A percentile compares a stretch with the other conserved stretches of the same genome.
Evolutionary conservation across 1,140 invertebrate genomes (phyloP).

Genomic region (Diorhabda sublineata): DNA sequence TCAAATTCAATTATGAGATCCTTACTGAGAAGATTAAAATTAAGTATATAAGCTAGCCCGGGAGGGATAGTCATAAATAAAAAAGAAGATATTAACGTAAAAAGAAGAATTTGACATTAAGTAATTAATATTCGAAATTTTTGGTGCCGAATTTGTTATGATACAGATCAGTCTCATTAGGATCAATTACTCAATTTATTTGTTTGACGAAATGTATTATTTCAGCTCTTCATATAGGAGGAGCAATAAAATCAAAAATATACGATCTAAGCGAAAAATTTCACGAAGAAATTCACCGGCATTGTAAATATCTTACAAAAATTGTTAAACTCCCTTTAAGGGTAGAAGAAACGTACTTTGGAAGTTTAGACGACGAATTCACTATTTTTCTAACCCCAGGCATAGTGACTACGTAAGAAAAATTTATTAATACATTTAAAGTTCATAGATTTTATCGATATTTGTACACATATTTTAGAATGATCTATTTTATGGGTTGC

Average conservation of each 20-base stretch:
- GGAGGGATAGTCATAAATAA: too few relatives aligned
- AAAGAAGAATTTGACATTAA: too few relatives aligned
- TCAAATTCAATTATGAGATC: too few relatives aligned
- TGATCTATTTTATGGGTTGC: conserved; percentile 74
- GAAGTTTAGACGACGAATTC: background rate
- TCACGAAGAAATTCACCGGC: background rate
- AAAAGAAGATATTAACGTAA: too few relatives aligned
- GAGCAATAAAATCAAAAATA: background rate
- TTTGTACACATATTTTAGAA: conserved; percentile 42
- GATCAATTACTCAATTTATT: too few relatives aligned
- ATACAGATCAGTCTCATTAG: too few relatives aligned
- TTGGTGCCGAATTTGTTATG: too few relatives aligned
- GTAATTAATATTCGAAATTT: too few relatives aligned
- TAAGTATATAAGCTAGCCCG: too few relatives aligned
- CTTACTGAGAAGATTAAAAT: too few relatives aligned
- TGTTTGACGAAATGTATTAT: background rate
- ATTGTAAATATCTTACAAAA: background rate
- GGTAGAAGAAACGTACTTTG: background rate
- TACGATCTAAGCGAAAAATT: background rate
- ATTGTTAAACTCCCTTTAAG: background rate
- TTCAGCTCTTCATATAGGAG: background rate
- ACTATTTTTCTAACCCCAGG: background rate
- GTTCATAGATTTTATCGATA: background rate
- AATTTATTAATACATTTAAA: conserved; percentile 35
- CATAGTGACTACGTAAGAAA: background rate